Evolutionary conservation across 1,140 invertebrate species (phyloP).

Genomic region (Euborellia annulipes): DNA sequence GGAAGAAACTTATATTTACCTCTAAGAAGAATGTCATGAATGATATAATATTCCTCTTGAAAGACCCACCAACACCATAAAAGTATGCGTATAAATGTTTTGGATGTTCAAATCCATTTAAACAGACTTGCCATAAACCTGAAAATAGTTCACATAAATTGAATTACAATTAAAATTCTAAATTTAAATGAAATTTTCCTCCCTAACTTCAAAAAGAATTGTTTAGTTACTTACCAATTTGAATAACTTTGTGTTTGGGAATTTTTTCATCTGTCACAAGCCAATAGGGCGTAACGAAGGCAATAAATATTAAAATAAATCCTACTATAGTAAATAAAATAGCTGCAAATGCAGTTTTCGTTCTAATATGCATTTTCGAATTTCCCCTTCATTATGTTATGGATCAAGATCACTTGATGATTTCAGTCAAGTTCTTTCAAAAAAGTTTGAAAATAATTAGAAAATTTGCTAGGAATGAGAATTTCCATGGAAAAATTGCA

Average conservation of each 20-base stretch:
- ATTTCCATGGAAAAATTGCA: too few relatives aligned
- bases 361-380: slow-evolving; percentile 35
- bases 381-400: too few relatives aligned
- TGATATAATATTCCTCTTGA: slow-evolving; percentile 83
- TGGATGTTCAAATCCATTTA: slow-evolving; percentile 65
- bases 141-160: too few relatives aligned
- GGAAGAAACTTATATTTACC: slow-evolving; percentile 23
- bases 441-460: too few relatives aligned
- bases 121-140: slow-evolving; percentile 91
- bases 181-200: too few relatives aligned
- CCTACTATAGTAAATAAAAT: slow-evolving; percentile 43
- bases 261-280: slow-evolving; percentile 71
- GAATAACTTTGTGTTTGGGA: slow-evolving; percentile 58
- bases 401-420: too few relatives aligned
- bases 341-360: slow-evolving; percentile 53
- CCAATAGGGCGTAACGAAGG: slow-evolving; percentile 88
- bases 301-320: slow-evolving; percentile 61
- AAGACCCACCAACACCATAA: slow-evolving; percentile 83
- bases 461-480: too few relatives aligned
- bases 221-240: slow-evolving; percentile 62
- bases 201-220: too few relatives aligned
- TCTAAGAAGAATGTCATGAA: slow-evolving; percentile 62
- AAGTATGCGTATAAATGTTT: slow-evolving; percentile 60
- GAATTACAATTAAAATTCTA: too few relatives aligned
- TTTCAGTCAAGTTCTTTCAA: too few relatives aligned